A percentile compares a stretch with the other conserved stretches of the same genome.
phyloP scores from a whole-genome alignment of 2,888 invertebrate species.

The Epistrophe grossulariae region DNA sequence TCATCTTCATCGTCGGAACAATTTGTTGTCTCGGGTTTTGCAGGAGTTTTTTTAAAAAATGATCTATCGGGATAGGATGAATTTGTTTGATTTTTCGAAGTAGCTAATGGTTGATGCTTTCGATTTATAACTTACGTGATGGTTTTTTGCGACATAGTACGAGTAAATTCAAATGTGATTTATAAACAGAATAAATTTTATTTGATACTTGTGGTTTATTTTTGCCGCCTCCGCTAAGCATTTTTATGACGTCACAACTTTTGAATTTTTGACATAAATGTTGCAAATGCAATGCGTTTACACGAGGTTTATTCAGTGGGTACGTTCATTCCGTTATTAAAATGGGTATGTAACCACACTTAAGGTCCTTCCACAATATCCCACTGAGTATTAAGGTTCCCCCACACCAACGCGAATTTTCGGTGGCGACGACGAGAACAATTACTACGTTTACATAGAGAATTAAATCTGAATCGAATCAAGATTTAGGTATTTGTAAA shows the following conservation, averaged over 20 bases:
- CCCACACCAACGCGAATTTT: no score
- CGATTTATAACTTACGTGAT: constrained; percentile 80
- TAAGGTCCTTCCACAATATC: no score
- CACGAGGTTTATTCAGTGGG: background rate
- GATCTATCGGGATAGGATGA: constrained; percentile 79
- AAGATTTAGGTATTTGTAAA: no score
- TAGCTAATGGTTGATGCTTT: background rate
- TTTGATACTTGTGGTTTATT: background rate
- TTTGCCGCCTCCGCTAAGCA: constrained; percentile 63
- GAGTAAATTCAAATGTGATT: background rate
- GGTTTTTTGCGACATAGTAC: constrained; percentile 80
- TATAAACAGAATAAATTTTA: constrained; percentile 35
- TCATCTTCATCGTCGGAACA: constrained; percentile 73
- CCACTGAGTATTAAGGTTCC: no score
- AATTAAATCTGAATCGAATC: no score
- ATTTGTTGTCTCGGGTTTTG: constrained; percentile 65
- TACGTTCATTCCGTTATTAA: no score
- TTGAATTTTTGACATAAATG: constrained; percentile 37
- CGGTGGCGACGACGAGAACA: no score
- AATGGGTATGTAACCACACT: no score
- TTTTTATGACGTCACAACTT: no score
- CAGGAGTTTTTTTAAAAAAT: constrained; percentile 82
- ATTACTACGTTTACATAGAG: no score
- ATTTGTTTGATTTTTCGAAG: constrained; percentile 23
- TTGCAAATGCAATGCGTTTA: background rate